Evolutionary conservation across 2,113 vertebrate genomes (phyloP).

Genomic region (Nothobranchius kuhntae): DNA sequence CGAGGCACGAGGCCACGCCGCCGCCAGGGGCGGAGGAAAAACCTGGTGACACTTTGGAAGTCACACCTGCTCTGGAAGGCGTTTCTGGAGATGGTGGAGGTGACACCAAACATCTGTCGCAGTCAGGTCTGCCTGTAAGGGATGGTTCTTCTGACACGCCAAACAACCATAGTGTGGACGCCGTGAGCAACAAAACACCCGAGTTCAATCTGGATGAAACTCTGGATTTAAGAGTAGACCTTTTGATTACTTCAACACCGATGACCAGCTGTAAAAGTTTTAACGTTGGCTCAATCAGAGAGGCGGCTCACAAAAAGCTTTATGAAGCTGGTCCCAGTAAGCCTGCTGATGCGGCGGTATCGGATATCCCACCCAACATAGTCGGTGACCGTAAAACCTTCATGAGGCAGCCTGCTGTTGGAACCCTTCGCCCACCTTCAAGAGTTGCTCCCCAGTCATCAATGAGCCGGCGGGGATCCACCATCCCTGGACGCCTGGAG

Average conservation of each 20-base stretch:
- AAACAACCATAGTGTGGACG: background rate
- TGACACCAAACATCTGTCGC: slow-evolving; percentile 19
- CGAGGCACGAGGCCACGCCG: background rate
- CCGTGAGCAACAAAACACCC: slow-evolving; percentile 3
- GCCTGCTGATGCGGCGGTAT: background rate
- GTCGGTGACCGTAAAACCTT: slow-evolving; percentile 46
- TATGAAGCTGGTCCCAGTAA: slow-evolving; percentile 20
- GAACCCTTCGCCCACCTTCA: slow-evolving; percentile 3
- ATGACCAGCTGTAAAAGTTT: slow-evolving; percentile 37
- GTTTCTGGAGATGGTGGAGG: background rate
- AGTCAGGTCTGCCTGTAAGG: background rate
- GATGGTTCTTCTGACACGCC: background rate
- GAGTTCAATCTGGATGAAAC: slow-evolving; percentile 52
- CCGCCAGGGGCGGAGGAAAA: background rate
- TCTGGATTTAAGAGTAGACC: slow-evolving; percentile 36
- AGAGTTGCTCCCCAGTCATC: slow-evolving; percentile 31
- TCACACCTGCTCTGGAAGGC: background rate
- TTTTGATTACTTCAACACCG: slow-evolving; percentile 57
- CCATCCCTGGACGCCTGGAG: slow-evolving; percentile 13
- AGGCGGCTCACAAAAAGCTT: slow-evolving; percentile 27
- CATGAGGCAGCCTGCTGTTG: slow-evolving; percentile 2
- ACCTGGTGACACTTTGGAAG: slow-evolving; percentile 13
- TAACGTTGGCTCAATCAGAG: background rate
- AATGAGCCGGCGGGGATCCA: slow-evolving; percentile 32
- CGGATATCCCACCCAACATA: slow-evolving; percentile 35